These are phyloP conservation scores for Bambusicola thoracicus DNA, from an alignment of 2,113 vertebrate genomes.

Conservation along the genomic window DNA sequence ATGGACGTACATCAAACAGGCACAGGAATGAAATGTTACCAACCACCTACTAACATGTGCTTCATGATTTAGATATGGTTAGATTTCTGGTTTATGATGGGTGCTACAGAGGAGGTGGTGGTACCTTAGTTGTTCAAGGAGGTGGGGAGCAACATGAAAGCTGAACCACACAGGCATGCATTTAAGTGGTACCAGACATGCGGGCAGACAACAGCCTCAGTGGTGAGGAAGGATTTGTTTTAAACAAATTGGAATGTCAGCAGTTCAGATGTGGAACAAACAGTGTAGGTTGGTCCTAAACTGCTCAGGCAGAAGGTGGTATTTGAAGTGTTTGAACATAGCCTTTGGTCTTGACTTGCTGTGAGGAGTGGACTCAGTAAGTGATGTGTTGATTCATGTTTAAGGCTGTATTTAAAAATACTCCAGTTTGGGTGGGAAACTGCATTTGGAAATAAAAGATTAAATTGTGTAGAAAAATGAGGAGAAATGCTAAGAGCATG, in stretches of 20 bases:
- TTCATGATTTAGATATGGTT: not conserved
- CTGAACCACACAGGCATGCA: accelerated
- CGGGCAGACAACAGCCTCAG: not conserved
- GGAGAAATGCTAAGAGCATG: not conserved
- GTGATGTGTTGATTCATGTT: accelerated
- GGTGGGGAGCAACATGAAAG: not conserved
- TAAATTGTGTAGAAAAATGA: not conserved
- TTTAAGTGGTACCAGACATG: not conserved
- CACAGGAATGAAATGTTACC: not conserved
- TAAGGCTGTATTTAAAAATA: not conserved
- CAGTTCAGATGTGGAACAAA: not conserved
- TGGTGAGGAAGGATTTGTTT: not conserved
- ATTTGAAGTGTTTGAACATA: not conserved
- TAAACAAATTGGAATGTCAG: not conserved
- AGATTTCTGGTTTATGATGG: not conserved
- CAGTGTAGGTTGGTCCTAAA: not conserved
- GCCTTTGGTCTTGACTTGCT: not conserved
- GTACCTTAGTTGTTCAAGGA: not conserved
- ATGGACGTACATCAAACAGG: not conserved
- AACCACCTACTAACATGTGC: not conserved
- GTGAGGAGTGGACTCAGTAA: not conserved
- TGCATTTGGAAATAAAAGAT: not conserved
- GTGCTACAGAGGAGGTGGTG: not conserved
- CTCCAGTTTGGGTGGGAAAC: not conserved
- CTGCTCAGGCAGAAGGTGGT: accelerated